A percentile compares a stretch with the other conserved stretches of the same genome.
phyloP scores from a whole-genome alignment of 2,888 invertebrate genomes.

The Drosophila mayaguana region DNA sequence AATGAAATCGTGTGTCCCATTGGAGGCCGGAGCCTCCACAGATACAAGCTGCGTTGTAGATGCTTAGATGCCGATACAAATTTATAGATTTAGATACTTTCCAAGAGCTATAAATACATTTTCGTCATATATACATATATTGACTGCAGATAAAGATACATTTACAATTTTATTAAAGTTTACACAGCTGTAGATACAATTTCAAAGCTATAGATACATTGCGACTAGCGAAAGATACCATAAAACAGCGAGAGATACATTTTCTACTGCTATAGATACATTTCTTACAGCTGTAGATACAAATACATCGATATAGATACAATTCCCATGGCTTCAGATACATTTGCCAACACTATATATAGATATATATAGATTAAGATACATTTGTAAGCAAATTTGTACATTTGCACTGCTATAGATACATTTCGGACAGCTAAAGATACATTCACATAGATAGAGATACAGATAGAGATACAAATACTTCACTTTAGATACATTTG shows the following conservation, averaged over 20 bases:
- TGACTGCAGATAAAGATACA: background rate
- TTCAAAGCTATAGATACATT: background rate
- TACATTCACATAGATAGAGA: background rate
- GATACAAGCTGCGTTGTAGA: slow-evolving; percentile 2
- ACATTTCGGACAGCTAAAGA: background rate
- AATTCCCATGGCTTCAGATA: too few species aligned
- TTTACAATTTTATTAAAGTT: background rate
- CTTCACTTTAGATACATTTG: background rate
- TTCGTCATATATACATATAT: background rate
- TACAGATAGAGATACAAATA: background rate
- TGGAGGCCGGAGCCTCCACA: slow-evolving; percentile 17
- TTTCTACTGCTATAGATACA: background rate
- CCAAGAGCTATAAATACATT: background rate
- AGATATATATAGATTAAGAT: background rate
- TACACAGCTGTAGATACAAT: background rate
- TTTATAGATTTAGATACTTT: slow-evolving; percentile 2
- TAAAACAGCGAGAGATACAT: background rate
- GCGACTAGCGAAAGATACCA: too few species aligned
- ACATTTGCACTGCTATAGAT: background rate
- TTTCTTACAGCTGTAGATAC: too few species aligned
- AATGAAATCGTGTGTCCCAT: slow-evolving; percentile 54
- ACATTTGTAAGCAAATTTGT: background rate
- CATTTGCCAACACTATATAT: background rate
- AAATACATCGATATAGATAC: background rate
- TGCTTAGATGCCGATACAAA: background rate